These are phyloP conservation scores for Maconellicoccus hirsutus DNA, from an alignment of 1,140 invertebrate genomes.

Conservation along the genomic window DNA sequence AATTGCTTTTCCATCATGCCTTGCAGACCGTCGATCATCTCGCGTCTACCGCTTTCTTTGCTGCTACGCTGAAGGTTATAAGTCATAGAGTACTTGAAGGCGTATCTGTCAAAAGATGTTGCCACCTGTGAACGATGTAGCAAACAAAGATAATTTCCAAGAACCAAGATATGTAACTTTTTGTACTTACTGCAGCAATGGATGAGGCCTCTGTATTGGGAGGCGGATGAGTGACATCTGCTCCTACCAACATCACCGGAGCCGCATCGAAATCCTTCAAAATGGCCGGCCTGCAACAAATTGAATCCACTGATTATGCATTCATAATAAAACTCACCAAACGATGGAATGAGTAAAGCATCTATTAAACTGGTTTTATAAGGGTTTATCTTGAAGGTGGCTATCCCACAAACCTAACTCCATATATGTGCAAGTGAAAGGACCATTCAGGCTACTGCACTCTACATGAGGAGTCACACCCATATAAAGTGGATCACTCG, in stretches of 20 bases:
- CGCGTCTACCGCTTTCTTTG: constrained; percentile 52
- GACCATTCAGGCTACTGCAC: too few species aligned
- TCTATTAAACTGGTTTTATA: too few species aligned
- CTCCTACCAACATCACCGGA: constrained; percentile 61
- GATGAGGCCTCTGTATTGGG: constrained; percentile 57
- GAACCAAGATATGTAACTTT: background rate
- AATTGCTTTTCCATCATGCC: constrained; percentile 48
- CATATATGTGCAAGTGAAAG: too few species aligned
- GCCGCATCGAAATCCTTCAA: too few species aligned
- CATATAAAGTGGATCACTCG: too few species aligned
- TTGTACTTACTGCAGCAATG: constrained; percentile 54
- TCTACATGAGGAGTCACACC: too few species aligned
- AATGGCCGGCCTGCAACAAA: constrained; percentile 27
- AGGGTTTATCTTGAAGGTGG: too few species aligned
- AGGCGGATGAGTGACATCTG: constrained; percentile 79
- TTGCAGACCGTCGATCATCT: constrained; percentile 43
- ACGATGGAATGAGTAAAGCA: too few species aligned
- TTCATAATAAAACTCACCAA: too few species aligned
- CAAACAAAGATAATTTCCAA: background rate
- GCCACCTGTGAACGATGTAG: too few species aligned
- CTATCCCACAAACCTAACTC: too few species aligned
- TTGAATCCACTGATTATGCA: too few species aligned
- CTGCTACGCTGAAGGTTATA: constrained; percentile 51
- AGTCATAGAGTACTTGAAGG: constrained; percentile 55
- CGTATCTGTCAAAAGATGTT: constrained; percentile 50